Conservation (phyloP, 2,113 vertebrate species). For the Clarias batrachus region DNA sequence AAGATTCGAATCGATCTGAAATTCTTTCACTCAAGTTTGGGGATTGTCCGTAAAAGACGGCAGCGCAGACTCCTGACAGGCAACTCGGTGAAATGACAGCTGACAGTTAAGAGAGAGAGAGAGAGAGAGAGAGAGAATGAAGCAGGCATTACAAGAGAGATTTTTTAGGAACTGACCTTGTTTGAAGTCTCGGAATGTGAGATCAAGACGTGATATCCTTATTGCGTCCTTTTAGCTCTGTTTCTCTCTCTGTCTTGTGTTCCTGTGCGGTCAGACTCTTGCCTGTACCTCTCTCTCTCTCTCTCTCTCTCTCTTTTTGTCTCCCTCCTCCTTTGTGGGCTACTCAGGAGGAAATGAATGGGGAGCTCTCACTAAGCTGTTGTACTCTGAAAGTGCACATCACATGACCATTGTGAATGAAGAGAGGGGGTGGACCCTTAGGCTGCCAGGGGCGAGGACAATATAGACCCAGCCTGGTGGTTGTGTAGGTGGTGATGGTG, state of each 20-base stretch:
- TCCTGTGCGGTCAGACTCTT: slow-evolving; percentile 48
- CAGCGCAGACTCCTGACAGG: neutral
- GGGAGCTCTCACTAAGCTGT: slow-evolving; percentile 52
- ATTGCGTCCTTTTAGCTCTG: slow-evolving; percentile 34
- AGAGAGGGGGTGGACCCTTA: slow-evolving; percentile 53
- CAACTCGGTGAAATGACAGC: slow-evolving; percentile 41
- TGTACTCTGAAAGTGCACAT: slow-evolving; percentile 50
- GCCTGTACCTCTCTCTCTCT: slow-evolving; percentile 30
- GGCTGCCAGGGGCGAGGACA: slow-evolving; percentile 52
- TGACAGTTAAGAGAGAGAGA: slow-evolving; percentile 22
- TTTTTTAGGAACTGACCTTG: slow-evolving; percentile 46
- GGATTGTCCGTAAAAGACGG: neutral
- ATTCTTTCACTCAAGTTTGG: slow-evolving; percentile 26
- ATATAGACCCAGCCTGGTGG: slow-evolving; percentile 33
- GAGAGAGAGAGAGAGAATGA: slow-evolving; percentile 12
- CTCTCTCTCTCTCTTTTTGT: slow-evolving; percentile 23
- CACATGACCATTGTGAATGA: slow-evolving; percentile 55
- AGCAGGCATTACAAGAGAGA: neutral
- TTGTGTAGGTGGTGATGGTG: slow-evolving; percentile 21
- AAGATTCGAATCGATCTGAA: neutral
- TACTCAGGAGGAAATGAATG: slow-evolving; percentile 57
- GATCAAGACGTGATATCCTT: slow-evolving; percentile 46
- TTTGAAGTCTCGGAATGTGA: slow-evolving; percentile 44
- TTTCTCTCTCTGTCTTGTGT: slow-evolving; percentile 47
- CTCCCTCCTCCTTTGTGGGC: slow-evolving; percentile 47